Base-by-base conservation (phyloP, 2,888 invertebrate species). In the Harmothoe impar region DNA sequence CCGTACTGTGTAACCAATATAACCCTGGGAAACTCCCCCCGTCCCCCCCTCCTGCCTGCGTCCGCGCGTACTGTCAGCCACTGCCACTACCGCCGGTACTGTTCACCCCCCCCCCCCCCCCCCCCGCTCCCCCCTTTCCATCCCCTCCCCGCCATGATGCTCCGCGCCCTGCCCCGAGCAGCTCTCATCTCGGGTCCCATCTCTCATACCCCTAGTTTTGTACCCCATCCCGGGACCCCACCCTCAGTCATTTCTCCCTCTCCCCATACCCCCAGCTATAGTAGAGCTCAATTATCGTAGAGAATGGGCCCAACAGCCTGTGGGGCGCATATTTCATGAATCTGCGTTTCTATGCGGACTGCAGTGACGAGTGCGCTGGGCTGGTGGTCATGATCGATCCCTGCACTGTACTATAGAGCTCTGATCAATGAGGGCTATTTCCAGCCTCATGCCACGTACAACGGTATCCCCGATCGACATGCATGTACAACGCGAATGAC, bases 401-500 rank as follows among this genome's bases (percentile, higher is more conserved):
- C 43, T 43, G 43, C 43, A 43, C 43, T 43, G 43, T 43, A 43
- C 43, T 43, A 43, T 43, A 43, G 43, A 43, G 43, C 43, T 10
- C 43, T 43, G 43, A 86, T 86, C 86, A 56, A 86, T 86, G 52
- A 15, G 20, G 0, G 51, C 54, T 86, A 86, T 54, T 54, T 25
- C 1, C 29, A 56, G 86, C 52, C 25, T 1, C 54, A 12, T 23
- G 23, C 86, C 56, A 23, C 23, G 20, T 29, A n/a, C 31, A 56
- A 86, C 86, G 86, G 86, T 52, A 29, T 86, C 86, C 86, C 86
- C 86, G 43, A 54, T 86, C 54, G 54, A 86, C 86, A 86, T 29
- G 84, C 84, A 84, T 84, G 84, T 35, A 25, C 84, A 84, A 7
- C 35, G 1, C 23, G 35, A 86, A 86, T 86, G 86, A 86, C 86